Evolutionary conservation across 92 coral and sea anemone species (phyloP).

Genomic region (Anthopleura xanthogrammica): DNA sequence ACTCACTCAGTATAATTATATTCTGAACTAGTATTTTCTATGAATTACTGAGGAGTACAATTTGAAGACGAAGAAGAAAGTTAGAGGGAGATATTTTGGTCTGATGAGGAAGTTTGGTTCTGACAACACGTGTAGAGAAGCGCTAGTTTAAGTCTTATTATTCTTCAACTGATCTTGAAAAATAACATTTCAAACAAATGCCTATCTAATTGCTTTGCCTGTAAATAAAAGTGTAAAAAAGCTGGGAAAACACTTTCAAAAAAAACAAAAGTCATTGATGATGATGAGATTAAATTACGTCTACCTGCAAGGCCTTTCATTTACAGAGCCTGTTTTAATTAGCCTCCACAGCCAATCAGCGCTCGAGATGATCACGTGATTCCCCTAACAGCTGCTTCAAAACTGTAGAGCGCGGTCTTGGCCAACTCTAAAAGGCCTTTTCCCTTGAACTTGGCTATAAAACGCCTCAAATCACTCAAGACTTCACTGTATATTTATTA

Average conservation of each 20-base stretch:
- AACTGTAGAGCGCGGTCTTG: slow-evolving; percentile 58
- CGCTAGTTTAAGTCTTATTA: slow-evolving; percentile 45
- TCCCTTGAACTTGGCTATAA: slow-evolving; percentile 61
- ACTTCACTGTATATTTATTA: slow-evolving; percentile 38
- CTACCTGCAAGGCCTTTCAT: slow-evolving; percentile 72
- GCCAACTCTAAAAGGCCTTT: slow-evolving; percentile 80
- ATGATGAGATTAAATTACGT: slow-evolving; percentile 81
- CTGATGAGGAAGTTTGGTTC: slow-evolving; percentile 6
- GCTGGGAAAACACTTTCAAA: slow-evolving; percentile 93
- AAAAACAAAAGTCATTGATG: slow-evolving; percentile 93
- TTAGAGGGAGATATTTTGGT: not conserved
- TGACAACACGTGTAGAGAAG: not conserved
- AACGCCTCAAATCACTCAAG: slow-evolving; percentile 52
- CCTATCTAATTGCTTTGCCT: slow-evolving; percentile 68
- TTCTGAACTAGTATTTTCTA: not conserved
- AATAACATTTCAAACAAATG: slow-evolving; percentile 73
- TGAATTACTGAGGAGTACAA: not conserved
- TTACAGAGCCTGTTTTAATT: slow-evolving; percentile 66
- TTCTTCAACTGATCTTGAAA: slow-evolving; percentile 36
- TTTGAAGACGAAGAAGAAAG: not conserved
- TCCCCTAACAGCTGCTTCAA: slow-evolving; percentile 77
- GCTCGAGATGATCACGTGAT: slow-evolving; percentile 62
- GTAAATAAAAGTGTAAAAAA: slow-evolving; percentile 78
- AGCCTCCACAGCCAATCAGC: slow-evolving; percentile 62
- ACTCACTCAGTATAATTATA: not conserved